A percentile compares a stretch with the other conserved stretches of the same genome.
Conservation (phyloP, 2,113 vertebrate genomes). For the Butorides virescens region DNA sequence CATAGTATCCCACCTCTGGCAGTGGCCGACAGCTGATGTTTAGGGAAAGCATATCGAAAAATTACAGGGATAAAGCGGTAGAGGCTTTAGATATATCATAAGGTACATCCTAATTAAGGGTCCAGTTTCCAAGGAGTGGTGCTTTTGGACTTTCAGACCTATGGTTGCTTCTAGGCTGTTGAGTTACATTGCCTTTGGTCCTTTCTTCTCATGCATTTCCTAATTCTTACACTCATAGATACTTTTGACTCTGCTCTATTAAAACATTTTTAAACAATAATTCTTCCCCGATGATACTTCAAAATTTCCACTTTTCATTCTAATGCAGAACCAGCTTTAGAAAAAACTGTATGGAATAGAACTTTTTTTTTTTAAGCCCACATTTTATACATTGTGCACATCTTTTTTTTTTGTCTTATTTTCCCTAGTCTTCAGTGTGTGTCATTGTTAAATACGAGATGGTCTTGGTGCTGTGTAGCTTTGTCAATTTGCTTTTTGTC, state of each 20-base stretch:
- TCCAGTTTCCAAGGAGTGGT: background rate
- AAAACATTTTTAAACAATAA: background rate
- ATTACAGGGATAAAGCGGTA: background rate
- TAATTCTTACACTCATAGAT: background rate
- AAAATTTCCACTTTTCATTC: background rate
- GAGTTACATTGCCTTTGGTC: background rate
- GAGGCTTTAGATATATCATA: background rate
- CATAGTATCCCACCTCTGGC: background rate
- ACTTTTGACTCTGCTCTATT: background rate
- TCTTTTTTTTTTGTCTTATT: background rate
- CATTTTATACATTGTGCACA: background rate
- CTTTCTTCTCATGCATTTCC: background rate
- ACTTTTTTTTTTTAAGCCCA: background rate
- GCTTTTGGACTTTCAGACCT: background rate
- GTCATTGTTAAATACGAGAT: background rate
- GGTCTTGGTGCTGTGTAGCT: background rate
- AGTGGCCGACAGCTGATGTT: background rate
- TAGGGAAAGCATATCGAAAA: background rate
- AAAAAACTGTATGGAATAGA: background rate
- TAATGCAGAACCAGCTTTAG: background rate
- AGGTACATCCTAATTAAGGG: background rate
- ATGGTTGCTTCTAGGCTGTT: background rate
- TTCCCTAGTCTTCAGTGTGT: background rate
- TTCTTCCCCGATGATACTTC: background rate
- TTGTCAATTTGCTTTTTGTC: background rate